Evolutionary conservation across 2,888 invertebrate genomes (phyloP), one percentile per base, ranked within the genome.

Genomic region (Chloroclysta siterata): DNA sequence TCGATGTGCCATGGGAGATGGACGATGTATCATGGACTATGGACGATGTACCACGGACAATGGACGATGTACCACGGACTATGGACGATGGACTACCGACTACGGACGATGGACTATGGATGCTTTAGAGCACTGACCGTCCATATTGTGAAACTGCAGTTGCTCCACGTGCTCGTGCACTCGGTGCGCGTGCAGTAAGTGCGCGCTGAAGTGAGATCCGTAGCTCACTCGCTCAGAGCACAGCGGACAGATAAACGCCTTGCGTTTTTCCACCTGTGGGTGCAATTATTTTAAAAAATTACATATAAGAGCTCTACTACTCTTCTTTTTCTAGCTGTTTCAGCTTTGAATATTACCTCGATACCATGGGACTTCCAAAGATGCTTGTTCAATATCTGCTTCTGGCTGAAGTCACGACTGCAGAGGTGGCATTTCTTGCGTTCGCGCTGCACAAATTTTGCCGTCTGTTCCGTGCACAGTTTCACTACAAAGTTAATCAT

Each of bases 371-470:
- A 89, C 66, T 92, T 93, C 87, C 85, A 88, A 14, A 93, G 68
- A 51, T 93, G 92, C 51, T 91, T 92, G 75, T 93, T 93, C 2
- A 93, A 72, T 0, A 91, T 90, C 70, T 93, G 92, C 71, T 91
- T 91, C 77, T 93, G 92, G 63, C 91, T 91, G 66, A 93, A 93
- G 71, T 93, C 92, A 1, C 91, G 74, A 50, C 82, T 81, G 62
- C 92, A 92, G 67, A 92, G 81, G 69, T 90, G 90, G n/a, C 92
- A 93, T 57, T 90, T 88, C 70, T 90, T 88, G 0, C 92, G 81
- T 33, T 89, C 89, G 10, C 83, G 79, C 0, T 83, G 78, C 15
- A 83, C 78, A 29, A 82, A 82, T 70, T 89, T 87, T 0, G 87
- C 83, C 0, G 87, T 80, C 48, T 87, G 87, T 22, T 91, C 92